These are phyloP conservation scores for Triops cancriformis DNA, from an alignment of 1,140 invertebrate genomes.

Conservation along the genomic window DNA sequence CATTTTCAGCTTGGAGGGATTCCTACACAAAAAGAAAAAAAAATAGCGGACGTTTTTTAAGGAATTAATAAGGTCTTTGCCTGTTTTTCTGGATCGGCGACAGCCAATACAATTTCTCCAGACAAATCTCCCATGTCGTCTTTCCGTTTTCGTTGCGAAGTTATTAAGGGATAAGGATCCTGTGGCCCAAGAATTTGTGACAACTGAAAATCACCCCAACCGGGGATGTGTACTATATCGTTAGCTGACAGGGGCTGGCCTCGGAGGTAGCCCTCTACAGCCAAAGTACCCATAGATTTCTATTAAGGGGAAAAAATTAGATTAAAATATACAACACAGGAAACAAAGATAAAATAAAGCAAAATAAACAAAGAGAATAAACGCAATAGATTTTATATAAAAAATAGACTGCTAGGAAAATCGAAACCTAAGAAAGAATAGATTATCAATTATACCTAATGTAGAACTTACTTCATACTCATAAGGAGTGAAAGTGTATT, in stretches of 20 bases:
- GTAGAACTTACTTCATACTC: constrained; percentile 30
- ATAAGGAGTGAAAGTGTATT: constrained; percentile 57
- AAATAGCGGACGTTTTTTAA: neutral
- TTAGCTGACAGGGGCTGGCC: constrained; percentile 75
- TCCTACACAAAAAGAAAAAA: constrained; percentile 43
- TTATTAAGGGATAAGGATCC: constrained; percentile 64
- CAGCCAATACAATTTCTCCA: constrained; percentile 41
- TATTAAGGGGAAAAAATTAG: constrained; percentile 32
- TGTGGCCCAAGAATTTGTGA: constrained; percentile 59
- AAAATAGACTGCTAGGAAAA: too few relatives aligned
- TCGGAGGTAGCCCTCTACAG: constrained; percentile 75
- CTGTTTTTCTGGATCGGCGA: constrained; percentile 57
- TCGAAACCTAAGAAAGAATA: neutral
- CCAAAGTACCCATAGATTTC: constrained; percentile 56
- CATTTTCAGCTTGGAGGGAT: constrained; percentile 66
- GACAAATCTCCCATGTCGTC: constrained; percentile 36
- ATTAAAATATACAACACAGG: too few relatives aligned
- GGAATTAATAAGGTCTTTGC: constrained; percentile 26
- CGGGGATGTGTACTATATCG: constrained; percentile 77
- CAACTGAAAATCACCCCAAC: constrained; percentile 88
- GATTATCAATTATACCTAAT: neutral
- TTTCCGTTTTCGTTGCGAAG: constrained; percentile 34
- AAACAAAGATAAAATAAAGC: too few relatives aligned
- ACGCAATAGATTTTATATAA: constrained; percentile 14
- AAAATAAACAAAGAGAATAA: constrained; percentile 3